A percentile compares a stretch with the other conserved stretches of the same genome.
These are phyloP conservation scores for Drosophila parvula DNA, from an alignment of 1,140 invertebrate species.

Conservation along the genomic window DNA sequence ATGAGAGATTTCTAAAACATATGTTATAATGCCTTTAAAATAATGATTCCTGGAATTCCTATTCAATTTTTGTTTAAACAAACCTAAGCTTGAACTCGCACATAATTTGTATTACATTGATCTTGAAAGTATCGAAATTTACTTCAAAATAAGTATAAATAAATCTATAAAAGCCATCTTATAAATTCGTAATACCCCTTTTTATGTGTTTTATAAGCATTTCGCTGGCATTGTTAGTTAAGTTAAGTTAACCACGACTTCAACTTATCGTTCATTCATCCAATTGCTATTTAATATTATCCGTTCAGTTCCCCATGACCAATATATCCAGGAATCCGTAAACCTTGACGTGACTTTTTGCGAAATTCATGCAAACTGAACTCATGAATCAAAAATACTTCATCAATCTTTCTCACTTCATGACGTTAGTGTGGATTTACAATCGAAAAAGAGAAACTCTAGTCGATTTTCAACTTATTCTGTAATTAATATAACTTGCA, in stretches of 20 bases:
- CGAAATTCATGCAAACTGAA: background rate
- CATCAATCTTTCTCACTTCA: background rate
- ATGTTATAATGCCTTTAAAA: background rate
- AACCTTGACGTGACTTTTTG: slow-evolving; percentile 7
- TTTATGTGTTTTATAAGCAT: background rate
- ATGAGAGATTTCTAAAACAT: background rate
- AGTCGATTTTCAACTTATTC: background rate
- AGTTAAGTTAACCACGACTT: background rate
- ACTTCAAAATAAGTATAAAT: background rate
- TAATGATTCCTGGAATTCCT: background rate
- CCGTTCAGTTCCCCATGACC: background rate
- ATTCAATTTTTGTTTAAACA: background rate
- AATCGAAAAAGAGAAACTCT: background rate
- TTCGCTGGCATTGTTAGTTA: background rate
- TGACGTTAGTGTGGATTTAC: slow-evolving; percentile 3
- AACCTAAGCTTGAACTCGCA: background rate
- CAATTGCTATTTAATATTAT: background rate
- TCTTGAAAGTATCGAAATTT: too few species aligned
- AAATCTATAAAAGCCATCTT: background rate
- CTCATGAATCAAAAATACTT: slow-evolving; percentile 18
- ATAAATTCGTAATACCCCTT: background rate
- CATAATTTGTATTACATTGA: background rate
- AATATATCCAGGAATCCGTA: slow-evolving; percentile 1
- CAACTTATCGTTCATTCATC: slow-evolving; percentile 9
- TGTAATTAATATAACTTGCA: background rate